phyloP scores from a whole-genome alignment of 2,888 invertebrate species.

The Xanthorhoe designata region DNA sequence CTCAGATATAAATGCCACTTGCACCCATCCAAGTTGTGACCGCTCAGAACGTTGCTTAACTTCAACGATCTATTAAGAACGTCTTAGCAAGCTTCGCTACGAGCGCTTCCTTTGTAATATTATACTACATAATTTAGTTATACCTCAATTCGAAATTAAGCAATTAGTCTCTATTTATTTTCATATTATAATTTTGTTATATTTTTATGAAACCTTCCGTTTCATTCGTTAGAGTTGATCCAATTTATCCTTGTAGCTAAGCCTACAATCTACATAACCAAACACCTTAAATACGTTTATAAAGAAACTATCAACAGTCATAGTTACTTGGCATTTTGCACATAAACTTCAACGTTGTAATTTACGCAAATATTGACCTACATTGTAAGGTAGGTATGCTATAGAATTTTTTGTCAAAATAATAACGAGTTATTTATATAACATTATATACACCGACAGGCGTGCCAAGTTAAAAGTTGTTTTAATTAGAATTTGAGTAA shows the following conservation, averaged over 20 bases:
- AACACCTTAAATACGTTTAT: neutral
- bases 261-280: neutral
- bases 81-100: no score
- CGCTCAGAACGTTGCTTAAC: no score
- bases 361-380: constrained; percentile 1
- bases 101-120: no score
- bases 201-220: neutral
- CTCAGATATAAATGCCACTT: no score
- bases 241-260: neutral
- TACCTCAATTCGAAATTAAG: no score
- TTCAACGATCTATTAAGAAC: no score
- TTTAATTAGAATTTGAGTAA: neutral
- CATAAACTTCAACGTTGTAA: neutral
- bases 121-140: no score
- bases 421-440: neutral
- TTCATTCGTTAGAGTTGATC: neutral
- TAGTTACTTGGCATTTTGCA: neutral
- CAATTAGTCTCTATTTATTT: no score
- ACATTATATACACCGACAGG: neutral
- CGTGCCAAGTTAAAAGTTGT: neutral
- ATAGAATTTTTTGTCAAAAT: neutral
- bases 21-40: no score
- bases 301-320: neutral
- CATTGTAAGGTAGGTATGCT: neutral
- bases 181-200: no score